phyloP scores from a whole-genome alignment of 2,113 vertebrate genomes.

The Poicephalus meyeri region DNA sequence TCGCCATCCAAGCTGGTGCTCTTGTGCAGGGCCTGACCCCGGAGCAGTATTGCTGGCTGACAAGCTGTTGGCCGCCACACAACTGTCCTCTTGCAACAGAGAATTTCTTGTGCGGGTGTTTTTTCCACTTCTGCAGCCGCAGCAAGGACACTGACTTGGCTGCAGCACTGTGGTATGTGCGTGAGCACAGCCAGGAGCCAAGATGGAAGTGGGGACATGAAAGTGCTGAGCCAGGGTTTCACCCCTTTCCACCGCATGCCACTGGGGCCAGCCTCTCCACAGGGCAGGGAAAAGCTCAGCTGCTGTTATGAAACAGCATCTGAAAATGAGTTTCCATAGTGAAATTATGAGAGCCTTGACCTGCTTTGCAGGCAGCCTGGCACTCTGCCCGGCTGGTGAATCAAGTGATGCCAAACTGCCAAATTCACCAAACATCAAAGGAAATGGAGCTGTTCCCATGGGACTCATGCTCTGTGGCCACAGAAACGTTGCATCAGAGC shows the following conservation, averaged over 20 bases:
- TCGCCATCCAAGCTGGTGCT: rapidly evolving
- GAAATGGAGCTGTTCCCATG: constrained; percentile 42
- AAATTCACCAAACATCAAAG: constrained; percentile 49
- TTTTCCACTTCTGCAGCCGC: neutral
- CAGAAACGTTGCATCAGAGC: constrained; percentile 5
- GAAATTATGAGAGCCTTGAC: constrained; percentile 30
- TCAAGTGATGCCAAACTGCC: constrained; percentile 23
- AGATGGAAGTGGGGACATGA: neutral
- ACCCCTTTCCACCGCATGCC: rapidly evolving
- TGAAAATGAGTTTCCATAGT: constrained; percentile 30
- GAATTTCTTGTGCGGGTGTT: neutral
- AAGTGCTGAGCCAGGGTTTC: constrained; percentile 61
- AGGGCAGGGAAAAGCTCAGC: neutral
- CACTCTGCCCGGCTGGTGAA: constrained; percentile 42
- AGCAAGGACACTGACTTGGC: constrained; percentile 18
- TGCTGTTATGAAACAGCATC: constrained; percentile 38
- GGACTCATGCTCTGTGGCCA: constrained; percentile 20
- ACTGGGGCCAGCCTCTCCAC: neutral
- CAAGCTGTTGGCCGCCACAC: neutral
- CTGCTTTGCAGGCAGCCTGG: constrained; percentile 28
- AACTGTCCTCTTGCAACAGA: constrained; percentile 10
- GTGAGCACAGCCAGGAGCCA: neutral
- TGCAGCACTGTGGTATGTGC: neutral
- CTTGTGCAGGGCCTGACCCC: neutral
- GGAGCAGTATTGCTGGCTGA: neutral